Evolutionary conservation across 2,888 invertebrate genomes (phyloP), one percentile per base, ranked within the genome.

Genomic region (Diloba caeruleocephala): DNA sequence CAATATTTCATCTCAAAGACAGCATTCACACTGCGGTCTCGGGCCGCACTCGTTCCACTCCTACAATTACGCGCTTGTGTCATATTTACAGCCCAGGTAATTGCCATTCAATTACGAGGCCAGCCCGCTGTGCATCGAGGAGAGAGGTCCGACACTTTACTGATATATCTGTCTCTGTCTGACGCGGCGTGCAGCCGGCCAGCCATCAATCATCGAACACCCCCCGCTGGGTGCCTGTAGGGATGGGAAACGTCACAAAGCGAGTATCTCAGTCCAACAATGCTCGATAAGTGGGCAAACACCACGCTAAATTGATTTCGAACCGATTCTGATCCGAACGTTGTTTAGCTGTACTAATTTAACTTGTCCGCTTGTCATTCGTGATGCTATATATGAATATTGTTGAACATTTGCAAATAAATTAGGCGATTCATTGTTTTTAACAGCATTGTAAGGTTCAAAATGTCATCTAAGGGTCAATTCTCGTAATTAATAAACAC

Each of bases 51-150:
- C 87, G 87, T 81, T 87, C 84, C 87, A 87, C 89, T 91, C 88
- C 88, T 89, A 87, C 93, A 93, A 93, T 93, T 93, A 92, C 90
- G 90, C 89, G 90, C 92, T 87, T 92, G 92, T 92, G 93, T 93
- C 93, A 93, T 93, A 93, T 93, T 93, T 93, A 93, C 93, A 91
- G 92, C 89, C 85, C 92, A 92, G 93, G 93, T 93, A 93, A 93
- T 93, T 93, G 93, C 90, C 93, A 91, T 93, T 93, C 93, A 93
- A 93, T 93, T 93, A 93, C 89, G 84, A 82, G 81, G 81, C 87
- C 79, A 78, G 87, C 88, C 89, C 76, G 88, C 84, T 88, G 88
- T 75, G 86, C 68, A 85, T 65, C 79, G 28, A 82, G 88, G 64
- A 26, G 82, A 81, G 88, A 87, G 70, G 56, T 42, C 71, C 65